phyloP scores from a whole-genome alignment of 1,140 invertebrate species.

The Drosophila nigrodunni region DNA sequence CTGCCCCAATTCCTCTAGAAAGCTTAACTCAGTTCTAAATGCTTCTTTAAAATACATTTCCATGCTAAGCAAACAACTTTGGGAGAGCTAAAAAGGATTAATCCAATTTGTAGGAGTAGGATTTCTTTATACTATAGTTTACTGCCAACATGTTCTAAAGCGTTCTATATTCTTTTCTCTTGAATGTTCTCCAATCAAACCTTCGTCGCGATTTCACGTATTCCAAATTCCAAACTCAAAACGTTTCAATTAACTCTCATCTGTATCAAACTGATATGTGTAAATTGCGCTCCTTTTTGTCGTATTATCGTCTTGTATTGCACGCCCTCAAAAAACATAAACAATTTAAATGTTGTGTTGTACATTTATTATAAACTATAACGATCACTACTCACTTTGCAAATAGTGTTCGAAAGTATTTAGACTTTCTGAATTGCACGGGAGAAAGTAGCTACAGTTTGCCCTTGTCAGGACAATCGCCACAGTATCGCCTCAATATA shows the following conservation, averaged over 20 bases:
- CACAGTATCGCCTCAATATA: slow-evolving; percentile 68
- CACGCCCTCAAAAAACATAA: slow-evolving; percentile 48
- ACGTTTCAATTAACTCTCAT: slow-evolving; percentile 56
- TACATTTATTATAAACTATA: slow-evolving; percentile 45
- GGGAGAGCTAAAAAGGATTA: slow-evolving; percentile 1
- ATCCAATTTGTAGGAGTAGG: slow-evolving; percentile 3
- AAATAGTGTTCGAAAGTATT: slow-evolving; percentile 64
- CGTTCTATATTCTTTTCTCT: slow-evolving; percentile 66
- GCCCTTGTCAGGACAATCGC: slow-evolving; percentile 53
- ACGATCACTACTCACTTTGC: slow-evolving; percentile 14
- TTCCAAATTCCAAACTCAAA: slow-evolving; percentile 29
- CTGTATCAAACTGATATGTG: slow-evolving; percentile 30
- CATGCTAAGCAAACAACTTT: slow-evolving; percentile 4
- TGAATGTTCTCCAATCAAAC: slow-evolving; percentile 60
- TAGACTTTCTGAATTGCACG: slow-evolving; percentile 72
- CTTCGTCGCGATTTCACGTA: slow-evolving; percentile 42
- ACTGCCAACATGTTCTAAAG: slow-evolving; percentile 52
- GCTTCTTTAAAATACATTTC: slow-evolving; percentile 11
- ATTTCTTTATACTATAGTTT: background rate
- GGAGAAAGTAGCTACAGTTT: slow-evolving; percentile 64
- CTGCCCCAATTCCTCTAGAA: too few relatives aligned
- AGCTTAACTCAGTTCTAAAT: too few relatives aligned
- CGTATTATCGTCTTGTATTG: slow-evolving; percentile 57
- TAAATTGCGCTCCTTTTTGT: slow-evolving; percentile 45
- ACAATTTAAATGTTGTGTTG: slow-evolving; percentile 57